Percentiles rank a stretch among this genome's conserved stretches.
Evolutionary conservation across 1,140 invertebrate species (phyloP).

Genomic region (Gonatopus flavifemur): DNA sequence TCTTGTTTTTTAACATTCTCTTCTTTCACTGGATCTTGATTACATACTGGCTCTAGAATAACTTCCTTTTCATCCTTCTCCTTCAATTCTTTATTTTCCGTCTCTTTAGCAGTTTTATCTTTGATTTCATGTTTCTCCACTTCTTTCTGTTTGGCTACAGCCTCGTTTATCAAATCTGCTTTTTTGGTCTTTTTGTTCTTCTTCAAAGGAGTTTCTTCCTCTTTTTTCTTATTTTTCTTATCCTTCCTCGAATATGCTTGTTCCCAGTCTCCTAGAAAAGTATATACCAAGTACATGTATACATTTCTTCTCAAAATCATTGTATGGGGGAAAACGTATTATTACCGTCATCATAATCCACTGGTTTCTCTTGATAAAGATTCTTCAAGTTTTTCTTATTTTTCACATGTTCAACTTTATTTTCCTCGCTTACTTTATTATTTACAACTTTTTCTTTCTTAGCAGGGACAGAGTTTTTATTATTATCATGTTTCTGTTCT

Average conservation of each 20-base stretch:
- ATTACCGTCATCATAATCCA: slow-evolving; percentile 71
- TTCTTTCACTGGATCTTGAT: slow-evolving; percentile 33
- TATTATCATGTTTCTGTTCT: slow-evolving; percentile 57
- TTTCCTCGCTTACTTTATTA: slow-evolving; percentile 53
- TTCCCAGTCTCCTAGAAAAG: slow-evolving; percentile 66
- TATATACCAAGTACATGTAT: background rate
- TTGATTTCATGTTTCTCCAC: slow-evolving; percentile 54
- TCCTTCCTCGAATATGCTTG: slow-evolving; percentile 69
- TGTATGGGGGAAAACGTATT: background rate
- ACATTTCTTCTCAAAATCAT: background rate
- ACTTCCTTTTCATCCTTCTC: slow-evolving; percentile 54
- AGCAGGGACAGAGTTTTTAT: slow-evolving; percentile 33
- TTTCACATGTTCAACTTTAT: slow-evolving; percentile 57
- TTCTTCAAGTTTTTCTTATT: slow-evolving; percentile 62
- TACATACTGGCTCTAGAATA: slow-evolving; percentile 43
- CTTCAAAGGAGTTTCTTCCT: slow-evolving; percentile 59
- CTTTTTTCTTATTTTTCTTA: slow-evolving; percentile 67
- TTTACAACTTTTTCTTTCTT: slow-evolving; percentile 55
- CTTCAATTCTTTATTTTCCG: slow-evolving; percentile 57
- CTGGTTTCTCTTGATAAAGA: slow-evolving; percentile 65
- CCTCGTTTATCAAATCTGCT: slow-evolving; percentile 44
- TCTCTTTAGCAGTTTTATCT: slow-evolving; percentile 59
- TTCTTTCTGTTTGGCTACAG: slow-evolving; percentile 46
- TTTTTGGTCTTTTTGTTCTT: slow-evolving; percentile 55
- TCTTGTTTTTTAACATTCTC: slow-evolving; percentile 52